phyloP scores from a whole-genome alignment of 2,888 invertebrate species.

The Argyresthia goedartella region DNA sequence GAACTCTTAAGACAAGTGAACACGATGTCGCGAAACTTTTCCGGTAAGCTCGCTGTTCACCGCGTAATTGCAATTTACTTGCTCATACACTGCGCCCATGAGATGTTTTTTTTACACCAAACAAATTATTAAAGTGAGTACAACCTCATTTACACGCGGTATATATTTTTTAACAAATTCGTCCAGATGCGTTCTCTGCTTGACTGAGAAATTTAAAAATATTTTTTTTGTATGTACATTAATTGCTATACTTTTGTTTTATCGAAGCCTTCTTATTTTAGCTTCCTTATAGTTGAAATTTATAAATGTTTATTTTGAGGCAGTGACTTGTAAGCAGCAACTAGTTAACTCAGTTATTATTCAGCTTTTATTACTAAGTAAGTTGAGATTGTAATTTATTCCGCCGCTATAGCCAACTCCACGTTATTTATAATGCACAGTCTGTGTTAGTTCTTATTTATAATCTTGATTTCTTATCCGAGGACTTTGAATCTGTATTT shows the following conservation, averaged over 20 bases:
- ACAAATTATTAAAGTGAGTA: too few species aligned
- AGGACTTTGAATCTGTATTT: background rate
- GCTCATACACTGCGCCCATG: background rate
- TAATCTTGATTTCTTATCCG: background rate
- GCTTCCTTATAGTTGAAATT: too few species aligned
- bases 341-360: background rate
- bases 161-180: background rate
- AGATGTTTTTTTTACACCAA: background rate
- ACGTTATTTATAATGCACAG: background rate
- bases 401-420: background rate
- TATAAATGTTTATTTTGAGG: background rate
- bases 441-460: background rate
- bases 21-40: too few species aligned
- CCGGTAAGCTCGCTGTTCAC: background rate
- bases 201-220: too few species aligned
- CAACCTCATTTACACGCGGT: too few species aligned
- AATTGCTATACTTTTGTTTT: too few species aligned
- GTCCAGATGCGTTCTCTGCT: too few species aligned
- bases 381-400: background rate
- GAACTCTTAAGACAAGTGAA: too few species aligned
- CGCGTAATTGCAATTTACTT: conserved; percentile 4
- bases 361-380: background rate
- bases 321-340: background rate
- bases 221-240: too few species aligned
- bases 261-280: too few species aligned